phyloP scores from a whole-genome alignment of 2,797 vertebrate genomes.

The Lophotriccus pileatus region DNA sequence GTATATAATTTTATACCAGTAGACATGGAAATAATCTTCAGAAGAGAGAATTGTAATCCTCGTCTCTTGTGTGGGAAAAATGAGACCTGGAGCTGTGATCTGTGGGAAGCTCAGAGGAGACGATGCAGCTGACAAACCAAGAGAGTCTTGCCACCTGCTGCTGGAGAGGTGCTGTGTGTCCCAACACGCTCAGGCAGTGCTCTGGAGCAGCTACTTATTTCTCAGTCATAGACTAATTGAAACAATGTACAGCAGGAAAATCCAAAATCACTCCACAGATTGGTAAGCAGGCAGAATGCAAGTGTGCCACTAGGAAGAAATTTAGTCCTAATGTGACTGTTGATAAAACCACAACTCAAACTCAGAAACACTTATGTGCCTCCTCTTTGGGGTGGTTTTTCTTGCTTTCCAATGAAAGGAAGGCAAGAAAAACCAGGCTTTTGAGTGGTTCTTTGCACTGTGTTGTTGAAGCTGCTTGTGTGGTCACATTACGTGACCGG shows the following conservation, averaged over 20 bases:
- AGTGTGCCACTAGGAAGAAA: background rate
- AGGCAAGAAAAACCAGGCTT: too few species aligned
- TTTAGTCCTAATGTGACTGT: background rate
- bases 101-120: background rate
- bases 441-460: fast-evolving
- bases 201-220: background rate
- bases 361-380: background rate
- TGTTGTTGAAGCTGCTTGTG: background rate
- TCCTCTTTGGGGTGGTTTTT: background rate
- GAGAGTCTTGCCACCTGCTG: background rate
- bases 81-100: background rate
- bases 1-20: background rate
- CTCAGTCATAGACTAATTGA: background rate
- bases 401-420: background rate
- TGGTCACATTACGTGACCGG: background rate
- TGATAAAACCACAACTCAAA: background rate
- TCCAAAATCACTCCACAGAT: background rate
- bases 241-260: background rate
- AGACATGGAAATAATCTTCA: slow-evolving; percentile 22
- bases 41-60: background rate
- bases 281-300: background rate
- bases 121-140: background rate
- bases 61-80: background rate
- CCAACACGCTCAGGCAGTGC: background rate
- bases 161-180: background rate